Conservation (phyloP, 2,113 vertebrate species). For the Aptenodytes forsteri region DNA sequence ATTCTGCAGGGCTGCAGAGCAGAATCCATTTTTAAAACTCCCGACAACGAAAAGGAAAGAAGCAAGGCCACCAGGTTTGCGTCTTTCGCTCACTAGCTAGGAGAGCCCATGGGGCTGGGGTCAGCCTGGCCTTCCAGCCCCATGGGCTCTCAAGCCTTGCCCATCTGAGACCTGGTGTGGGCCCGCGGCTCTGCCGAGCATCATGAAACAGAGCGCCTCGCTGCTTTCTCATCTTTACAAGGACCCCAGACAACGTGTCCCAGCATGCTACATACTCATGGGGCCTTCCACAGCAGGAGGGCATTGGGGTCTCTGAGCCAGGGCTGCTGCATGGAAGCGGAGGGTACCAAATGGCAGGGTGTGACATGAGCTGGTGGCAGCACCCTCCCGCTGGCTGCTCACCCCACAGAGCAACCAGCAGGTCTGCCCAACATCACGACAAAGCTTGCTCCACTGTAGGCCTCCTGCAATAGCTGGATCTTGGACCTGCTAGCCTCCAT, state of each 20-base stretch:
- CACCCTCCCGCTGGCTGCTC: not conserved
- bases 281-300: conserved; percentile 55
- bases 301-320: conserved; percentile 19
- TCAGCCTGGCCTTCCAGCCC: conserved; percentile 59
- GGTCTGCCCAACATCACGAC: conserved; percentile 9
- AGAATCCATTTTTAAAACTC: conserved; percentile 73
- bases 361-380: conserved; percentile 9
- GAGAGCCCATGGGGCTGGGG: conserved; percentile 42
- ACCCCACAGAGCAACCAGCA: not conserved
- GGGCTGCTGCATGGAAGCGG: not conserved
- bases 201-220: not conserved
- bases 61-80: conserved; percentile 59
- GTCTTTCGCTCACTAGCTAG: not conserved
- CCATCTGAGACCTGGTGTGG: conserved; percentile 44
- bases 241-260: conserved; percentile 40
- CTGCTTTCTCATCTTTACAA: conserved; percentile 46
- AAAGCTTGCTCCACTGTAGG: not conserved
- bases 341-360: conserved; percentile 28
- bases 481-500: not conserved
- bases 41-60: conserved; percentile 65
- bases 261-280: conserved; percentile 32
- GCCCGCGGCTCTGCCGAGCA: not conserved
- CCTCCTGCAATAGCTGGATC: not conserved
- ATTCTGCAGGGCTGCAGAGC: conserved; percentile 72
- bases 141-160: conserved; percentile 35